Evolutionary conservation across 2,797 vertebrate species (phyloP).

Genomic region (Phoebastria nigripes): DNA sequence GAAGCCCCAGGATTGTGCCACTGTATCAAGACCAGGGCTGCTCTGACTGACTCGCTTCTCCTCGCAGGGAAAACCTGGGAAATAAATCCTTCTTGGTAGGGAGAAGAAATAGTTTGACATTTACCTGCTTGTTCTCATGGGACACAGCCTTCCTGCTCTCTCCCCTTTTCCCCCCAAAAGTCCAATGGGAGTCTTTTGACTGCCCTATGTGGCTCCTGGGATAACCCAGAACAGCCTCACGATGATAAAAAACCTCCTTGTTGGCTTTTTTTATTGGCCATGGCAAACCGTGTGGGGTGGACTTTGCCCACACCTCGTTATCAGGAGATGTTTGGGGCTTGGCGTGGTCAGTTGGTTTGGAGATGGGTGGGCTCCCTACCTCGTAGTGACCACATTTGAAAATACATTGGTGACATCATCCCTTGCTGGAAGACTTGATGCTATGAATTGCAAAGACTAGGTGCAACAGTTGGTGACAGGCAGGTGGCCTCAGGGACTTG

Average conservation of each 20-base stretch:
- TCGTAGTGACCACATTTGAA: rapidly evolving
- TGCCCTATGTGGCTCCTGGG: not conserved
- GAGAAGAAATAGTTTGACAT: not conserved
- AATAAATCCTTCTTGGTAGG: not conserved
- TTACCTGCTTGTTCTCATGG: not conserved
- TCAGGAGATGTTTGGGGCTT: not conserved
- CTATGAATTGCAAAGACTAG: not conserved
- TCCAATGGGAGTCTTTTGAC: not conserved
- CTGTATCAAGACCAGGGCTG: not conserved
- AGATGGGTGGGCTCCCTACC: not conserved
- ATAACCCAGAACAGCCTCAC: not conserved
- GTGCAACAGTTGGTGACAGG: not conserved
- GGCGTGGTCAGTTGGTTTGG: not conserved
- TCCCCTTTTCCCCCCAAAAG: rapidly evolving
- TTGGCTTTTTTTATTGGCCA: not conserved
- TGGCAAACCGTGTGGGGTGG: not conserved
- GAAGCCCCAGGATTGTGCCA: not conserved
- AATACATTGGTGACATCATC: not conserved
- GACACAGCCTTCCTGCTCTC: not conserved
- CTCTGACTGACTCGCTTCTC: not conserved
- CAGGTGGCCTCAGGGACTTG: not conserved
- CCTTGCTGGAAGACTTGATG: not conserved
- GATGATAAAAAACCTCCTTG: not conserved
- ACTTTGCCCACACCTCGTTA: not conserved
- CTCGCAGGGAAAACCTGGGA: not conserved